Percentiles rank a stretch among this genome's conserved stretches.
Conservation (phyloP, 2,888 invertebrate species). For the Caenorhabditis zanzibari region DNA sequence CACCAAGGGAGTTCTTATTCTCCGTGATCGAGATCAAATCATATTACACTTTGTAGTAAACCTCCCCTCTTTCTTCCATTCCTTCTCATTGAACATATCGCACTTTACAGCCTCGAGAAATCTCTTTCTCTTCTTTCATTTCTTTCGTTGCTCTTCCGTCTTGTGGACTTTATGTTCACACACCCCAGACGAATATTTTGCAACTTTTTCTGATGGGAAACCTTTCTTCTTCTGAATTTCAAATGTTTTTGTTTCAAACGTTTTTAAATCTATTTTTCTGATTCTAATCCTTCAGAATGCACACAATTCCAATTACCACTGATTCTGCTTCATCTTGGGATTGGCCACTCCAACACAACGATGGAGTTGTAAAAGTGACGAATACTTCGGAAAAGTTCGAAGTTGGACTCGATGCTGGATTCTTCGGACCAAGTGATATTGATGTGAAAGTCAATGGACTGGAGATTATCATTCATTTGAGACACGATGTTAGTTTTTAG, state of each 20-base stretch:
- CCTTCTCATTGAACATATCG: constrained; percentile 40
- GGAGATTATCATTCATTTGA: constrained; percentile 66
- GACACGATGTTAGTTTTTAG: constrained; percentile 49
- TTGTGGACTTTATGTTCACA: constrained; percentile 4
- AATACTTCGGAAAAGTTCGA: constrained; percentile 72
- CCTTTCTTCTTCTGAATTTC: constrained; percentile 16
- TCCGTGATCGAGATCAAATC: constrained; percentile 35
- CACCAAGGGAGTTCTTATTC: constrained; percentile 26
- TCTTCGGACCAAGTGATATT: constrained; percentile 71
- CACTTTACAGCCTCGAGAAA: constrained; percentile 40
- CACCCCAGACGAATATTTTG: constrained; percentile 1
- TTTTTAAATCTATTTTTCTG: background rate
- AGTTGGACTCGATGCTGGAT: constrained; percentile 71
- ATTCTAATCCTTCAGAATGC: constrained; percentile 25
- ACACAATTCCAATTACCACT: constrained; percentile 54
- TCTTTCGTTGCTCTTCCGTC: constrained; percentile 20
- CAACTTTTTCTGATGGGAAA: constrained; percentile 10
- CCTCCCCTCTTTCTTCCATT: constrained; percentile 3
- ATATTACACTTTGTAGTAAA: constrained; percentile 56
- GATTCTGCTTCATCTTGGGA: constrained; percentile 61
- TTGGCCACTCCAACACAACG: constrained; percentile 67
- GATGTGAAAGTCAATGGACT: constrained; percentile 66
- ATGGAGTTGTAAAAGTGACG: constrained; percentile 67
- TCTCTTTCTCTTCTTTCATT: constrained; percentile 29
- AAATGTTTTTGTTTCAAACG: background rate